A percentile compares a stretch with the other conserved stretches of the same genome.
These are phyloP conservation scores for Drosophila trapezifrons DNA, from an alignment of 1,140 invertebrate species.

Conservation along the genomic window DNA sequence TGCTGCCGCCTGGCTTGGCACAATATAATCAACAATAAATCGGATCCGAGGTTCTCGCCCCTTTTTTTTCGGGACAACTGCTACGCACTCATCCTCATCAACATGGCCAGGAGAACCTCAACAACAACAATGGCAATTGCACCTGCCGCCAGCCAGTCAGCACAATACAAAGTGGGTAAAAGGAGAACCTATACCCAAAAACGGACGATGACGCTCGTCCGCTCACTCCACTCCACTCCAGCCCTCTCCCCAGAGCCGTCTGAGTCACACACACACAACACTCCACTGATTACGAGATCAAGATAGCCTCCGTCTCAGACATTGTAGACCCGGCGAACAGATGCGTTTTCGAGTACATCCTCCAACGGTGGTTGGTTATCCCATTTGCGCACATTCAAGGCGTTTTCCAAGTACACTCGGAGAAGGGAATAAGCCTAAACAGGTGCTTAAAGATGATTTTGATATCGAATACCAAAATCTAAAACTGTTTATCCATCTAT, in stretches of 20 bases:
- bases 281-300: conserved; percentile 67
- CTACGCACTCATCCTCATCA: conserved; percentile 29
- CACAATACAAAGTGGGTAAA: conserved; percentile 35
- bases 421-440: not conserved
- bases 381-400: conserved; percentile 38
- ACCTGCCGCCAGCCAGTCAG: conserved; percentile 24
- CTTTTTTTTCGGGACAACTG: conserved; percentile 40
- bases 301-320: conserved; percentile 52
- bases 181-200: conserved; percentile 22
- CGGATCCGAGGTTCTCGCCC: conserved; percentile 48
- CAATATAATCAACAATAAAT: conserved; percentile 52
- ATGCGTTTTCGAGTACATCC: conserved; percentile 61
- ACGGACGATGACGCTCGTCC: conserved; percentile 39
- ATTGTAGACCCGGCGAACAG: conserved; percentile 41
- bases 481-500: too few species aligned
- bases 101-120: conserved; percentile 24
- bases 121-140: conserved; percentile 33
- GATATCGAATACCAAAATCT: not conserved
- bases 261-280: conserved; percentile 11
- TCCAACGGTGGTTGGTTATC: conserved; percentile 50
- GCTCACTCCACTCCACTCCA: not conserved
- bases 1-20: conserved; percentile 20
- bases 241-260: not conserved
- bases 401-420: conserved; percentile 25
- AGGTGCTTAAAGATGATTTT: not conserved